These are phyloP conservation scores for Isoperla grammatica DNA, from an alignment of 2,888 invertebrate genomes.

Conservation along the genomic window DNA sequence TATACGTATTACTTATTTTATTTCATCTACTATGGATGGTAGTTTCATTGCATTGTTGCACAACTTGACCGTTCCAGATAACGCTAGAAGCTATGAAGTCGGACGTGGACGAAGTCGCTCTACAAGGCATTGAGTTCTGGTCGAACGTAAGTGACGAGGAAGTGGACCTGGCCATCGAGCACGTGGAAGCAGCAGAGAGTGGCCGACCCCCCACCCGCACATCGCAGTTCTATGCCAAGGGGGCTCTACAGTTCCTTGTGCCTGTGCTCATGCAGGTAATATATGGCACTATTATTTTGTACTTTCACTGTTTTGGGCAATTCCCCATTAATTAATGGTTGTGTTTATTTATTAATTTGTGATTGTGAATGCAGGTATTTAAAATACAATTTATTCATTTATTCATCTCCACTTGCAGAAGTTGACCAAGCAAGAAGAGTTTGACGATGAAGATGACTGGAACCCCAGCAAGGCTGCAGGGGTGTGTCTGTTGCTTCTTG, in stretches of 20 bases:
- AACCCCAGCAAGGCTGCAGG: conserved; percentile 99
- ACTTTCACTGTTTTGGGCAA: conserved; percentile 62
- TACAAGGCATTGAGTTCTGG: conserved; percentile 99
- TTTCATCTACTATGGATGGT: background rate
- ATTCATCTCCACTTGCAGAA: conserved; percentile 3
- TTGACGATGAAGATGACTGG: conserved; percentile 99
- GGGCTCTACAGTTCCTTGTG: conserved; percentile 90
- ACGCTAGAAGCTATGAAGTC: conserved; percentile 98
- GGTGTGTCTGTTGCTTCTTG: conserved; percentile 95
- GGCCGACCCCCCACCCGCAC: conserved; percentile 91
- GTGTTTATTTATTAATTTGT: background rate
- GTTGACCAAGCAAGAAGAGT: conserved; percentile 59
- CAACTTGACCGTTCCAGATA: conserved; percentile 52
- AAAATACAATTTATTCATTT: background rate
- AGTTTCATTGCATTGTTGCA: background rate
- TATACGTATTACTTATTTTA: background rate
- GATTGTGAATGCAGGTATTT: background rate
- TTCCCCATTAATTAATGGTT: too few species aligned
- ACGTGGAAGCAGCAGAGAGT: conserved; percentile 87
- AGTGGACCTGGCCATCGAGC: conserved; percentile 90
- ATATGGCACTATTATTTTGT: too few species aligned
- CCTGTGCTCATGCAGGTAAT: conserved; percentile 90
- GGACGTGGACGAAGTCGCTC: conserved; percentile 88
- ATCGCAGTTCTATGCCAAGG: conserved; percentile 96
- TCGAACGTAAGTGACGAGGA: conserved; percentile 99